These are phyloP conservation scores for Carpatolechia fugitivella DNA, from an alignment of 2,888 invertebrate genomes.

Conservation along the genomic window DNA sequence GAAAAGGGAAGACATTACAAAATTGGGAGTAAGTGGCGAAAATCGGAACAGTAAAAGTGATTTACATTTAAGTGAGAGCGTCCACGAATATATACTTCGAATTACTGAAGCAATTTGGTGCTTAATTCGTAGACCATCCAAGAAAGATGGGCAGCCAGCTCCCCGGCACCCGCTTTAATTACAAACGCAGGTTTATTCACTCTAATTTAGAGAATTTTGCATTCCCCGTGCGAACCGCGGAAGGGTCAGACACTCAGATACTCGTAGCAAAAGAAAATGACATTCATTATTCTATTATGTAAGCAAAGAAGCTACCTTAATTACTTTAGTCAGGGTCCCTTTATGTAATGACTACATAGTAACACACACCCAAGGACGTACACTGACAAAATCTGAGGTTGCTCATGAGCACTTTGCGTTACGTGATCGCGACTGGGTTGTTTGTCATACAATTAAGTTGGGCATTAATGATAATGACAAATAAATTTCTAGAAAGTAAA, in stretches of 20 bases:
- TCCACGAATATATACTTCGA: constrained; percentile 72
- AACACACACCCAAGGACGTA: not conserved
- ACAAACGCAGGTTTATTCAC: constrained; percentile 75
- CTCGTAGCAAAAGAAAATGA: constrained; percentile 69
- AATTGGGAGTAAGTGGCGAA: constrained; percentile 60
- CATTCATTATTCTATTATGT: constrained; percentile 78
- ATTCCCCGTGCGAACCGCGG: constrained; percentile 75
- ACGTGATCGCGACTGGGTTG: constrained; percentile 38
- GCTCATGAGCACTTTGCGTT: constrained; percentile 32
- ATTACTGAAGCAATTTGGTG: constrained; percentile 76
- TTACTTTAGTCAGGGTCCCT: constrained; percentile 57
- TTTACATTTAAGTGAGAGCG: constrained; percentile 72
- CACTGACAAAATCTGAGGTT: constrained; percentile 35
- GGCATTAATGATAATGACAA: too few relatives aligned
- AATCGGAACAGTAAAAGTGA: constrained; percentile 75
- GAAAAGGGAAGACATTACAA: constrained; percentile 49
- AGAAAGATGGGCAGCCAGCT: constrained; percentile 70
- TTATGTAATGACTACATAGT: constrained; percentile 18
- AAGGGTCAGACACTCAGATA: constrained; percentile 57
- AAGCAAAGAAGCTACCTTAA: constrained; percentile 66
- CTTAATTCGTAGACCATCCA: constrained; percentile 76
- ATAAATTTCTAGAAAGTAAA: too few relatives aligned
- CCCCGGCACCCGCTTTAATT: constrained; percentile 70
- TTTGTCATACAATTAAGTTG: constrained; percentile 34
- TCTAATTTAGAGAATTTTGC: constrained; percentile 77